A percentile compares a stretch with the other conserved stretches of the same genome.
phyloP scores from a whole-genome alignment of 2,797 vertebrate species.

The Momotus momota region DNA sequence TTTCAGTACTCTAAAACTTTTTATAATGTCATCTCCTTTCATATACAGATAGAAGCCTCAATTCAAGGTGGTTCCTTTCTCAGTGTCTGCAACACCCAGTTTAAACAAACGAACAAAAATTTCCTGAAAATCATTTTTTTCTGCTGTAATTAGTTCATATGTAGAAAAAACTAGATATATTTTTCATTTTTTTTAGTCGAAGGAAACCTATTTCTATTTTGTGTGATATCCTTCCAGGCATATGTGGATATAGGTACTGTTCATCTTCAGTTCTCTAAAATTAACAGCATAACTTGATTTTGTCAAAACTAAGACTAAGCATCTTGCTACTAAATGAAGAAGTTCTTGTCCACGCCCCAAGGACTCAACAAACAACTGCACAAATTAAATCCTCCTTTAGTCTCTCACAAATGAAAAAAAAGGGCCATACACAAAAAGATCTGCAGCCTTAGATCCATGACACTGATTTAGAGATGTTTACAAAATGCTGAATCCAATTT shows the following conservation, averaged over 20 bases:
- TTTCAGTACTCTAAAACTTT: not conserved
- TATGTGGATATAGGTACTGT: not conserved
- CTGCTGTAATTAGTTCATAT: not conserved
- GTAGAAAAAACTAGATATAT: not conserved
- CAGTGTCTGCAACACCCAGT: not conserved
- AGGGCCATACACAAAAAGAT: not conserved
- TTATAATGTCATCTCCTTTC: not conserved
- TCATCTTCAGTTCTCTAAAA: not conserved
- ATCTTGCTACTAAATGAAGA: not conserved
- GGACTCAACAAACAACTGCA: not conserved
- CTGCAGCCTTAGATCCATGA: not conserved
- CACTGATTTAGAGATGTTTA: not conserved
- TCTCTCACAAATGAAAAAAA: not conserved
- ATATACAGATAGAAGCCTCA: not conserved
- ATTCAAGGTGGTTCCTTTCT: not conserved
- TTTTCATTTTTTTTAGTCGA: not conserved
- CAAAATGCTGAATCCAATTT: not conserved
- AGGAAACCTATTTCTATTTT: not conserved
- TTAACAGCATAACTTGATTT: not conserved
- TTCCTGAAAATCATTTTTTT: not conserved
- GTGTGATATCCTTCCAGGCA: not conserved
- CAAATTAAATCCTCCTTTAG: not conserved
- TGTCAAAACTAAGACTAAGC: not conserved
- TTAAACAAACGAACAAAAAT: not conserved
- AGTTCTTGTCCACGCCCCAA: not conserved